Conservation (phyloP, 2,113 vertebrate genomes). For the Prochilodus magdalenae region DNA sequence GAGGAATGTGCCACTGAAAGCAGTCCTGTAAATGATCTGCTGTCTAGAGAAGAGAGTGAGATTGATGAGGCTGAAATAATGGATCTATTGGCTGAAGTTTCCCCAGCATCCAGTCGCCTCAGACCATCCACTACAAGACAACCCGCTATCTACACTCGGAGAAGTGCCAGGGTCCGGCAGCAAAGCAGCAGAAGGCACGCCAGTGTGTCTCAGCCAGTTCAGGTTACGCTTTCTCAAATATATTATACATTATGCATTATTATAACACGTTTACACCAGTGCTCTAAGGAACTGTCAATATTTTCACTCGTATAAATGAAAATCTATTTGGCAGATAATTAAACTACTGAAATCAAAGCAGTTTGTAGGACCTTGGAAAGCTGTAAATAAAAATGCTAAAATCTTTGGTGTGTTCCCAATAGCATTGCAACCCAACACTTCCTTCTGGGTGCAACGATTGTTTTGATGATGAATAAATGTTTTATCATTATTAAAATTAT, state of each 20-base stretch:
- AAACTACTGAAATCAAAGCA: no score
- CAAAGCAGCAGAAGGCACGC: background rate
- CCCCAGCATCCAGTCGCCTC: constrained; percentile 55
- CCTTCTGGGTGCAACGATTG: no score
- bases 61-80: constrained; percentile 64
- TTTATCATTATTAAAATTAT: no score
- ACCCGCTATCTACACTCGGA: constrained; percentile 4
- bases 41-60: constrained; percentile 48
- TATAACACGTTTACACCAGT: no score
- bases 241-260: background rate
- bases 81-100: constrained; percentile 56
- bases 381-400: no score
- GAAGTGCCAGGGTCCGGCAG: constrained; percentile 55
- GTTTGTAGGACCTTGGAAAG: no score
- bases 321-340: no score
- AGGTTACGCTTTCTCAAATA: background rate
- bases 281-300: no score
- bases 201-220: constrained; percentile 11
- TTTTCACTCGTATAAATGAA: no score
- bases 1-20: constrained; percentile 50
- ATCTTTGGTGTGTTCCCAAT: no score
- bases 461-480: no score
- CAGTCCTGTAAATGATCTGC: constrained; percentile 34
- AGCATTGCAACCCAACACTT: no score
- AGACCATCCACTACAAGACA: constrained; percentile 45